phyloP scores from a whole-genome alignment of 2,113 vertebrate genomes.

The Dromiciops gliroides region DNA sequence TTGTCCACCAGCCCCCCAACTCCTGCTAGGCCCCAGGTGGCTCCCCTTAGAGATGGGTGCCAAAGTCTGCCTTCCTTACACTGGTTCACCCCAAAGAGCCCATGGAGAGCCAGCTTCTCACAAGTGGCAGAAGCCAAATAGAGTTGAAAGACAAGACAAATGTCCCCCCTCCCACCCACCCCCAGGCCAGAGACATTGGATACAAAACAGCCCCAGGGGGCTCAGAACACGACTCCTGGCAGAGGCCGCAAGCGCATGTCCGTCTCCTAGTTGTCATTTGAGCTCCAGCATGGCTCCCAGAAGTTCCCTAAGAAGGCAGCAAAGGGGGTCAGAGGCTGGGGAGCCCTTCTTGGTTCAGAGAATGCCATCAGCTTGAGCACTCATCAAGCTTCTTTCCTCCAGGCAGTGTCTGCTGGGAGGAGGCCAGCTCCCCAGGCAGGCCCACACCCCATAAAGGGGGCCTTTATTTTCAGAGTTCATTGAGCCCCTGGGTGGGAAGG shows the following conservation, averaged over 20 bases:
- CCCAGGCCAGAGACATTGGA: conserved; percentile 47
- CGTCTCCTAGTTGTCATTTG: conserved; percentile 66
- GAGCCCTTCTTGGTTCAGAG: conserved; percentile 78
- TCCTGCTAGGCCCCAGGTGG: conserved; percentile 25
- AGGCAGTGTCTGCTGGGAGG: conserved; percentile 59
- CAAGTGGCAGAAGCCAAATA: conserved; percentile 49
- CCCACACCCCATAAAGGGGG: conserved; percentile 65
- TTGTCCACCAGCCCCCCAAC: conserved; percentile 6
- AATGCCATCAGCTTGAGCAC: conserved; percentile 56
- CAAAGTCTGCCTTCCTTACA: conserved; percentile 19
- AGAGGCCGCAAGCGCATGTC: conserved; percentile 35
- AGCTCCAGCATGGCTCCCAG: conserved; percentile 35
- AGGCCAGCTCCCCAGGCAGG: conserved; percentile 42
- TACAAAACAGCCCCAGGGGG: conserved; percentile 51
- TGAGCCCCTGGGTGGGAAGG: conserved; percentile 74
- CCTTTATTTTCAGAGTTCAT: conserved; percentile 81
- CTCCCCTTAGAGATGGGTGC: conserved; percentile 39
- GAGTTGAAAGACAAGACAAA: conserved; percentile 39
- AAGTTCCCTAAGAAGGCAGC: conserved; percentile 63
- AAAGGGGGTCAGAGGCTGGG: conserved; percentile 47
- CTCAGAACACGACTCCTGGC: conserved; percentile 26
- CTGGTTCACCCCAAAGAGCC: not conserved
- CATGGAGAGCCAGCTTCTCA: conserved; percentile 46
- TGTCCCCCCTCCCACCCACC: not conserved
- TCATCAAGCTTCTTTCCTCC: conserved; percentile 53